Evolutionary conservation across 2,797 vertebrate genomes (phyloP), one percentile per base, ranked within the genome.

Genomic region (Scolopax bukidnonensis): DNA sequence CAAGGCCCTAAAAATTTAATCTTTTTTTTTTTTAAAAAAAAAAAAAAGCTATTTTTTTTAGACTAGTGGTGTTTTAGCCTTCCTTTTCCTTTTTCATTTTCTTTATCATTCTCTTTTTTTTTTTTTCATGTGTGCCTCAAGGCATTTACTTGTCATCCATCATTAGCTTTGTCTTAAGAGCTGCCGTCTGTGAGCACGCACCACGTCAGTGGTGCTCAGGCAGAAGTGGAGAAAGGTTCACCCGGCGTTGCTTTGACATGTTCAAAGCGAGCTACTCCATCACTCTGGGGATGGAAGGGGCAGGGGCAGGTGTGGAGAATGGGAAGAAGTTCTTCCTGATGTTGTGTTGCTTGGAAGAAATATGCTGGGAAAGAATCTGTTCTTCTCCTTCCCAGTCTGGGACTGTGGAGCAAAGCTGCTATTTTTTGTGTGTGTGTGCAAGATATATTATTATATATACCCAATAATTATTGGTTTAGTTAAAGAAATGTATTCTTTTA

Each of bases 91-190:
- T 91, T 93, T 95, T 84, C 54, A 73, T 95, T 96, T 94, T 94
- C 91, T 75, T 89, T 84, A 57, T 87, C 65, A 45, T 92, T 92
- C 59, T 91, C 25, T 23, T 80, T 89, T 68, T 84, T 64, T 56
- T 84, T 32, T 73, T 81, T 69, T 1, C 38, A 7, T 81, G 56
- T 92, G 79, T 3, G 87, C 96, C 92, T 96, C 45, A 53, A 96
- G 90, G 96, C 96, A 93, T 92, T 96, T 94, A 84, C 86, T 95
- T 97, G 94, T 96, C 94, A 96, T 95, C 96, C 85, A 87, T 96
- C 95, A 95, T 97, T 97, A 96, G 71, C 86, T 96, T 85, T 96
- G 92, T 92, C 91, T 95, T 94, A 97, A 94, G 87, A 92, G 78
- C 84, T 79, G 93, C 88, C 3, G 53, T 79, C 95, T 93, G 91